These are phyloP conservation scores for Phalacrocorax carbo DNA, from an alignment of 2,113 vertebrate genomes.

Conservation along the genomic window DNA sequence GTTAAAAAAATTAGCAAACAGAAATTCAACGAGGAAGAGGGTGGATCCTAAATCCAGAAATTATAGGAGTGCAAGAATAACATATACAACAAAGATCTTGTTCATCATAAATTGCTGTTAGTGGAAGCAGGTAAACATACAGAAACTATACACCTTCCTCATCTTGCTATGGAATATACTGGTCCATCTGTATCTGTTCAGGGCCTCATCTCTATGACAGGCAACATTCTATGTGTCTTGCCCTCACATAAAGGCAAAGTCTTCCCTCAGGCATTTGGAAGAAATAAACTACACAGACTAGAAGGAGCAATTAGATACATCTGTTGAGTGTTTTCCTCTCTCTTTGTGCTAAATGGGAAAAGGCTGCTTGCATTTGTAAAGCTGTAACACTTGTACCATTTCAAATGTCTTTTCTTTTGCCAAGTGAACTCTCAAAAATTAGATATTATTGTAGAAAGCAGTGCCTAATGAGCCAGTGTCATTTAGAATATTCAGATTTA, in stretches of 20 bases:
- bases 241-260: background rate
- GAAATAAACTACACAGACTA: background rate
- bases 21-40: background rate
- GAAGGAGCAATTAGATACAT: conserved; percentile 62
- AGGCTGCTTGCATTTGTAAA: conserved; percentile 40
- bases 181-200: background rate
- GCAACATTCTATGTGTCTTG: background rate
- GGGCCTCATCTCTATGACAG: background rate
- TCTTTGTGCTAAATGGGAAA: conserved; percentile 38
- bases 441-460: conserved; percentile 63
- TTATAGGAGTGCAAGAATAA: too few relatives aligned
- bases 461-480: conserved; percentile 66
- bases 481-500: conserved; percentile 63
- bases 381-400: conserved; percentile 45
- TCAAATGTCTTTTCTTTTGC: conserved; percentile 44
- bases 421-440: conserved; percentile 70
- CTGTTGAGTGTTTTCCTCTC: conserved; percentile 56
- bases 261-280: background rate
- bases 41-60: background rate
- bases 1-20: background rate
- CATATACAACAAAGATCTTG: accelerated
- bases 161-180: background rate
- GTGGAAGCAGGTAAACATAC: background rate
- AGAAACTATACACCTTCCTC: background rate
- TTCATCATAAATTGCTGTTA: background rate